Evolutionary conservation across 2,113 vertebrate genomes (phyloP).

Genomic region (Seriola dumerili): DNA sequence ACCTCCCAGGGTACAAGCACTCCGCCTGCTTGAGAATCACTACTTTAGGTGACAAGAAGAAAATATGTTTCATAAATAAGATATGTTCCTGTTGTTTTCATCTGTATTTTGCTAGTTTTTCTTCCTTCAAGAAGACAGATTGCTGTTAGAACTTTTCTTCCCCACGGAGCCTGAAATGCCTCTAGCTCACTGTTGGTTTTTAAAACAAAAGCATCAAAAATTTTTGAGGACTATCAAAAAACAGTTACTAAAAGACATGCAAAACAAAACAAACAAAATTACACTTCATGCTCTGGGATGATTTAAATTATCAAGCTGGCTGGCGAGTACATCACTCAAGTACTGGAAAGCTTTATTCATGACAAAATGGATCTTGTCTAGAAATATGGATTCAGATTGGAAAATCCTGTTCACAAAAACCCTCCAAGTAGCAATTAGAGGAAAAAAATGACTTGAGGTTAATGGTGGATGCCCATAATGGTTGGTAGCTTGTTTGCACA

Average conservation of each 20-base stretch:
- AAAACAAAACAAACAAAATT: neutral
- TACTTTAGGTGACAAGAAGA: neutral
- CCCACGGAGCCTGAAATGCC: constrained; percentile 1
- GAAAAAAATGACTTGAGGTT: constrained; percentile 3
- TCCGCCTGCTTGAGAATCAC: neutral
- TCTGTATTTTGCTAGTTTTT: neutral
- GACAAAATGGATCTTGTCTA: neutral
- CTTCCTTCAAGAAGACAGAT: constrained; percentile 5
- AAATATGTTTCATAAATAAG: constrained; percentile 13
- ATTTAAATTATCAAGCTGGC: neutral
- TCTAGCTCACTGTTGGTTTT: neutral
- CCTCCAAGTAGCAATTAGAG: constrained; percentile 12
- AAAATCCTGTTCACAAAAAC: constrained; percentile 13
- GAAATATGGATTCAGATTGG: constrained; percentile 15
- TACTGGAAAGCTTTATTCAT: neutral
- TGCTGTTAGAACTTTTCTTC: neutral
- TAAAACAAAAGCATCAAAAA: neutral
- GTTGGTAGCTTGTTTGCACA: constrained; percentile 38
- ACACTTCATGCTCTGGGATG: neutral
- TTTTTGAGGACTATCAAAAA: neutral
- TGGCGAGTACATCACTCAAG: constrained; percentile 7
- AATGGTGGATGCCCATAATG: constrained; percentile 7
- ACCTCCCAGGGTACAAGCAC: neutral
- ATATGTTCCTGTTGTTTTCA: constrained; percentile 2
- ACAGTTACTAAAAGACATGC: neutral